Evolutionary conservation across 2,113 vertebrate species (phyloP), one percentile per base, ranked within the genome.

Genomic region (Chroicocephalus ridibundus): DNA sequence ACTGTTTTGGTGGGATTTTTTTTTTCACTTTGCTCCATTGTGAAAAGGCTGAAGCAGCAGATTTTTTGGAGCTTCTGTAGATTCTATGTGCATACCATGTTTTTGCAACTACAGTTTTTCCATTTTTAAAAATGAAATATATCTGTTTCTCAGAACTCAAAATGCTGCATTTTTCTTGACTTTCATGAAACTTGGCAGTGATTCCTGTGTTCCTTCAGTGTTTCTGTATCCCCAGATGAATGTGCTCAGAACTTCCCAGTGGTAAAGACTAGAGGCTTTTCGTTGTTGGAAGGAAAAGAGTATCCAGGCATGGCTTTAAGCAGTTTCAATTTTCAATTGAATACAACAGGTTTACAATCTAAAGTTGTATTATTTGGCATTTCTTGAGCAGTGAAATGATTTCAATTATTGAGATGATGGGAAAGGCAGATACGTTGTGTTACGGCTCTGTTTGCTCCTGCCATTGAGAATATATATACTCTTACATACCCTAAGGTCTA

Each of bases 31-130:
- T 27, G 34, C 72, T 78, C 32, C 18, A 15, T 71, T 95, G 80
- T 93, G 61, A 88, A 80, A 90, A 91, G 77, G 80, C 90, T 95
- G 92, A 92, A 86, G 70, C 72, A 91, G 96, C 94, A 91, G 69
- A 71, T 92, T 95, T 92, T 75, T 75, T 93, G 10, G 68, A 92
- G 72, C 55, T 86, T 90, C 47, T 87, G 58, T 83, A 91, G 40
- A 15, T 84, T 55, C 55, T 51, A 0, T 84, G 69, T 2, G 1
- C 2, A 0, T 36, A 34, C 26, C 9, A 11, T 79, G 52, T 84
- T 89, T 88, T 84, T 84, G 68, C 4, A 9, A 75, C 58, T 90
- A n/a, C 2, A 3, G 13, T 49, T 88, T 94, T 95, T 66, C 68
- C 54, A 7, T 52, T 88, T 92, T 40, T 6, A 49, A 65, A 91